Percentiles rank a stretch among this genome's conserved stretches.
These are phyloP conservation scores for Murina feae DNA, from an alignment of 2,113 vertebrate genomes.

Conservation along the genomic window DNA sequence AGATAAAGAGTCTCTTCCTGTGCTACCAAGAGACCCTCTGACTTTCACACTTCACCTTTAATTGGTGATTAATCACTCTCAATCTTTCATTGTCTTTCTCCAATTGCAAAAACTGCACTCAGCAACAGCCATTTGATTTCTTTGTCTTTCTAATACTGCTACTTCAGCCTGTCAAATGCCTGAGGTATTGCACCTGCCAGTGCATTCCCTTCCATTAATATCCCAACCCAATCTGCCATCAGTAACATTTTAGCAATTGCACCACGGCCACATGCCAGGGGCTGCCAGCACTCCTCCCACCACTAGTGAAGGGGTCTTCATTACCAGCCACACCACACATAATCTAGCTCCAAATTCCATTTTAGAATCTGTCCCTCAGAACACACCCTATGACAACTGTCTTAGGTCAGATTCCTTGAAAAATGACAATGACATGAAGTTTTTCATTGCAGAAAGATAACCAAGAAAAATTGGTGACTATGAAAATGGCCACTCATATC, in stretches of 20 bases:
- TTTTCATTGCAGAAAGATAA: background rate
- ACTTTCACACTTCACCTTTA: conserved; percentile 33
- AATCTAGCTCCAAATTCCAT: background rate
- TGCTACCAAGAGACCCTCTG: background rate
- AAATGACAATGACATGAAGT: background rate
- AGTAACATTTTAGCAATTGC: background rate
- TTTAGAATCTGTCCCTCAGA: background rate
- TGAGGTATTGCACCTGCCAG: background rate
- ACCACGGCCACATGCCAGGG: background rate
- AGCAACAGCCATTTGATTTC: background rate
- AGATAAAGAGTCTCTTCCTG: conserved; percentile 47
- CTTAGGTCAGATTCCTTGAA: background rate
- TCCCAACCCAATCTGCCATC: background rate
- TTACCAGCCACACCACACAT: background rate
- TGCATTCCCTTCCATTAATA: background rate
- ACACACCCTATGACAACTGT: background rate
- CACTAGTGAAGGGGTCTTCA: background rate
- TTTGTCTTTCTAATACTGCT: background rate
- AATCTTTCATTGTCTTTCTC: conserved; percentile 29
- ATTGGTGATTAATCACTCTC: conserved; percentile 55
- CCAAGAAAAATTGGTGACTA: background rate
- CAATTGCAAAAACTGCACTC: conserved; percentile 4
- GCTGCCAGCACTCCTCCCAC: background rate
- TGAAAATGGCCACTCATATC: background rate
- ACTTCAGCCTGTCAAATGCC: background rate